phyloP scores from a whole-genome alignment of 1,140 invertebrate genomes.

The Drosophila simulans region DNA sequence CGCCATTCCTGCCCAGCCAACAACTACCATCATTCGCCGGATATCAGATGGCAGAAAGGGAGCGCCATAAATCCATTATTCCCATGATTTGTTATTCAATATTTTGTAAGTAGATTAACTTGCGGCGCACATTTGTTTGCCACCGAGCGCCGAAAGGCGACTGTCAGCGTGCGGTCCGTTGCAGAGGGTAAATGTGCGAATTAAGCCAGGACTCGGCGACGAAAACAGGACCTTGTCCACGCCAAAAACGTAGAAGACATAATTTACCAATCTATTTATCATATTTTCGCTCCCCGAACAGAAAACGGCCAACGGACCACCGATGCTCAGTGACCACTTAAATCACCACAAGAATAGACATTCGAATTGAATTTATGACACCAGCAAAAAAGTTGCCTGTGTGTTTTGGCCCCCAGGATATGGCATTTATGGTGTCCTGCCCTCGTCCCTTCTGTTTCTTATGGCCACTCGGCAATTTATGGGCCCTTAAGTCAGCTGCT shows the following conservation, averaged over 20 bases:
- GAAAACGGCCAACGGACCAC: slow-evolving; percentile 8
- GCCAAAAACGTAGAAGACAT: slow-evolving; percentile 47
- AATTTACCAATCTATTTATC: slow-evolving; percentile 83
- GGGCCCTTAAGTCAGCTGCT: slow-evolving; percentile 67
- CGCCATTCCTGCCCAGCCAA: background rate
- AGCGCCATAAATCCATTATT: slow-evolving; percentile 81
- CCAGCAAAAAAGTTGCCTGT: slow-evolving; percentile 51
- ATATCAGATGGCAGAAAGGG: slow-evolving; percentile 71
- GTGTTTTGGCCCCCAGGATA: slow-evolving; percentile 48
- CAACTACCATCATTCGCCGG: background rate
- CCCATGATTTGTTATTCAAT: slow-evolving; percentile 84
- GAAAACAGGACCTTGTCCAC: slow-evolving; percentile 5
- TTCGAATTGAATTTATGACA: slow-evolving; percentile 83
- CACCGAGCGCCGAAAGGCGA: slow-evolving; percentile 60
- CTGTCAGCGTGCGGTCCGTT: slow-evolving; percentile 48
- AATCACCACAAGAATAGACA: slow-evolving; percentile 80
- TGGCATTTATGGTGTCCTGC: slow-evolving; percentile 62
- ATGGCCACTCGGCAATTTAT: slow-evolving; percentile 70
- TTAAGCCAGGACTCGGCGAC: slow-evolving; percentile 46
- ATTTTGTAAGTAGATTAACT: slow-evolving; percentile 84
- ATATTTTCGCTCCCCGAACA: slow-evolving; percentile 63
- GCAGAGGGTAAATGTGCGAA: slow-evolving; percentile 43
- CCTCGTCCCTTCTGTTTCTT: slow-evolving; percentile 41
- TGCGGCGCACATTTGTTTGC: slow-evolving; percentile 74
- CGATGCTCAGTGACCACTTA: slow-evolving; percentile 75